Evolutionary conservation across 2,888 invertebrate genomes (phyloP).

Genomic region (Scaptodrosophila latifasciaeformis): DNA sequence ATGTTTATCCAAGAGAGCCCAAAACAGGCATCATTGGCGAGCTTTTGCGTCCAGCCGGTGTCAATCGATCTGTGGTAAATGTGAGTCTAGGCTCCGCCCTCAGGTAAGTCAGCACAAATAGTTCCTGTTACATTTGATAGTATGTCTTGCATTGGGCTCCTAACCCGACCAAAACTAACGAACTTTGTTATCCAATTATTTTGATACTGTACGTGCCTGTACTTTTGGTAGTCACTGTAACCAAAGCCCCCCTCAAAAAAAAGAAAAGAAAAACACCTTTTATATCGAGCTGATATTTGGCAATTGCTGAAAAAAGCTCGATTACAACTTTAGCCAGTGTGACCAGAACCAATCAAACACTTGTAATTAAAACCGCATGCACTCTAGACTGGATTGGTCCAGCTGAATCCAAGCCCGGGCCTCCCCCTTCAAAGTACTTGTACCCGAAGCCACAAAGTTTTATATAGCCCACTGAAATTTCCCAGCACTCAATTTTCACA

Average conservation of each 20-base stretch:
- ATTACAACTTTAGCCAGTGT: too few relatives aligned
- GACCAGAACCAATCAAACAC: neutral
- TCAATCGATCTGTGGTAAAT: constrained; percentile 72
- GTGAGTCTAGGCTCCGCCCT: constrained; percentile 71
- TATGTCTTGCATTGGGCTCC: neutral
- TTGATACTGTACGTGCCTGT: constrained; percentile 72
- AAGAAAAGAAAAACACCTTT: too few relatives aligned
- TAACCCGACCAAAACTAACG: constrained; percentile 38
- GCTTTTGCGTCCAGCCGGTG: constrained; percentile 69
- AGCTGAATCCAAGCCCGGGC: neutral
- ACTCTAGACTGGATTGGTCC: neutral
- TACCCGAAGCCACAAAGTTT: constrained; percentile 54
- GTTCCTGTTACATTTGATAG: neutral
- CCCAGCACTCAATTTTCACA: constrained; percentile 56
- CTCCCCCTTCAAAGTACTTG: too few relatives aligned
- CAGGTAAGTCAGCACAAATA: constrained; percentile 57
- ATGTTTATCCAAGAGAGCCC: constrained; percentile 77
- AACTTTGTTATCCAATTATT: constrained; percentile 67
- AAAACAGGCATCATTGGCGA: constrained; percentile 74
- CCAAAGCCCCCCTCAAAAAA: too few relatives aligned
- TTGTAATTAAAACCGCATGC: neutral
- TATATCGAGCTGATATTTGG: too few relatives aligned
- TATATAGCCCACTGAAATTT: constrained; percentile 61
- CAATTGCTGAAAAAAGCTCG: too few relatives aligned
- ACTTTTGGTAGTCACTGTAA: constrained; percentile 52